Conservation (phyloP, 2,113 vertebrate genomes). For the Empidonax alnorum region DNA sequence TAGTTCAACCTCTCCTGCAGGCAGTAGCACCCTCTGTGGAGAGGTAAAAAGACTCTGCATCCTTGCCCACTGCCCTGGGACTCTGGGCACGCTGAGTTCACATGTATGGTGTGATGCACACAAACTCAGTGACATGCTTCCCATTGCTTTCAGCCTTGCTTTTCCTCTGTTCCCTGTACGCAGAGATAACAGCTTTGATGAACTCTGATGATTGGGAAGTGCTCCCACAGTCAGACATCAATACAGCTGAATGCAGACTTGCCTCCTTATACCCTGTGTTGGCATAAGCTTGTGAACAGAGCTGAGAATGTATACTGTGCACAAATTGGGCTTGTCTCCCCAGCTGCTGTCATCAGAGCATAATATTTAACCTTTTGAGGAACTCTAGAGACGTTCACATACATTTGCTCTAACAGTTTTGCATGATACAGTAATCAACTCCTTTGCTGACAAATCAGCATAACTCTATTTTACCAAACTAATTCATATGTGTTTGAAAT, state of each 20-base stretch:
- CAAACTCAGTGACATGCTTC: background rate
- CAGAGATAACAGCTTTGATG: background rate
- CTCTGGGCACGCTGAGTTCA: background rate
- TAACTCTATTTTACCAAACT: background rate
- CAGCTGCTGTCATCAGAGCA: background rate
- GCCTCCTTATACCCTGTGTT: background rate
- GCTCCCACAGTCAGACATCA: background rate
- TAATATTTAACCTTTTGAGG: background rate
- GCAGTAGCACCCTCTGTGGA: background rate
- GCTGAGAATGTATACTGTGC: background rate
- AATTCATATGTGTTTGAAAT: background rate
- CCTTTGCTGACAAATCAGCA: background rate
- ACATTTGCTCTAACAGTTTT: background rate
- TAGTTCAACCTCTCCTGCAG: background rate
- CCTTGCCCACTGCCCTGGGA: background rate
- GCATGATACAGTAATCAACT: background rate
- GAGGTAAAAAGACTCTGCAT: background rate
- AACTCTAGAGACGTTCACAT: background rate
- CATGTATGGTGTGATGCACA: rapidly evolving
- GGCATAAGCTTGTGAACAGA: background rate
- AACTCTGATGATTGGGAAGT: background rate
- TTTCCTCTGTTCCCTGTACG: background rate
- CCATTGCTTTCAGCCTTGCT: background rate
- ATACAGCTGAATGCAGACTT: background rate
- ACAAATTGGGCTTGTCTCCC: background rate